Conservation (phyloP, 2,113 vertebrate species). For the Saccopteryx bilineata region DNA sequence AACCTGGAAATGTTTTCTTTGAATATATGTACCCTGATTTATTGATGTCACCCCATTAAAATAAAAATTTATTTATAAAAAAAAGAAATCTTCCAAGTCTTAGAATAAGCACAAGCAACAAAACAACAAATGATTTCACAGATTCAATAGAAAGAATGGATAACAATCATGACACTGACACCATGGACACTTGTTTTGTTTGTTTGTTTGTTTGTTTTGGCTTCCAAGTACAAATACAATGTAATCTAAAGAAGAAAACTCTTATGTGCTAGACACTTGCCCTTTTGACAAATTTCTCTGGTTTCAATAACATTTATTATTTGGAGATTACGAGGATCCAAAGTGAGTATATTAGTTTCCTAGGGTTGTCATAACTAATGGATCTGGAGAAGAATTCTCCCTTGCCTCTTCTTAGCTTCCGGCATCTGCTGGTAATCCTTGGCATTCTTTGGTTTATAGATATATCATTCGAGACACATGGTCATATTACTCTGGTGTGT, state of each 20-base stretch:
- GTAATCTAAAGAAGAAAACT: neutral
- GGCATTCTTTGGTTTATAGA: neutral
- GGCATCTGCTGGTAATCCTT: neutral
- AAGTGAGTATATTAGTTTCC: neutral
- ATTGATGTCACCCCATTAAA: no score
- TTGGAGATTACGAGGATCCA: neutral
- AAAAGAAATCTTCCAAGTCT: conserved; percentile 19
- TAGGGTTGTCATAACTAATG: neutral
- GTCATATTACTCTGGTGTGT: neutral
- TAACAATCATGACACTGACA: neutral
- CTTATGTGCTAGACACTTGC: neutral
- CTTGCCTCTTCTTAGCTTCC: neutral
- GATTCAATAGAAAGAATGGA: neutral
- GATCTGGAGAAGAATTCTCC: neutral
- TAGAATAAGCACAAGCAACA: conserved; percentile 38
- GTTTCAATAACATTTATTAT: conserved; percentile 32
- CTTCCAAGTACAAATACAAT: neutral
- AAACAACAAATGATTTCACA: neutral
- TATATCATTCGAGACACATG: neutral
- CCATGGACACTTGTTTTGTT: neutral
- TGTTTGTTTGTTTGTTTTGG: no score
- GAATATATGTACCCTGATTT: no score
- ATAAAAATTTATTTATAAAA: no score
- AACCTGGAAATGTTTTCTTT: no score
- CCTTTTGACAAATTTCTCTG: conserved; percentile 39